These are phyloP conservation scores for Mormyrus lacerda DNA, from an alignment of 2,113 vertebrate genomes.

Conservation along the genomic window DNA sequence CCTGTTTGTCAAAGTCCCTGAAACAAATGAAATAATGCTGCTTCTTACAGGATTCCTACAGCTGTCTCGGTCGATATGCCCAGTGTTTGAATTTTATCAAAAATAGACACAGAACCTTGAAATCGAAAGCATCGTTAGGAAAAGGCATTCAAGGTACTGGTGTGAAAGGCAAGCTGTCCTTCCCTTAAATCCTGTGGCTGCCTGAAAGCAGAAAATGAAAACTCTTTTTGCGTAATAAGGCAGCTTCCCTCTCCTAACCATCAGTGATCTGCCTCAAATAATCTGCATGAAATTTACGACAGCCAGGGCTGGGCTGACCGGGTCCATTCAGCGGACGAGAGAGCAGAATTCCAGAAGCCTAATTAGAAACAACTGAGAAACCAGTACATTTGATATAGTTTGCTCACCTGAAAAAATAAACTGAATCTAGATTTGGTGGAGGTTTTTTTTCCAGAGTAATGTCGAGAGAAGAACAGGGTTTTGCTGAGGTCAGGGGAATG, in stretches of 20 bases:
- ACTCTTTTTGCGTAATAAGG: slow-evolving; percentile 58
- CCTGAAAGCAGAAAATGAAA: slow-evolving; percentile 48
- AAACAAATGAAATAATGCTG: not conserved
- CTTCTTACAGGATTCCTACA: not conserved
- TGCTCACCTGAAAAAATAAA: slow-evolving; percentile 97
- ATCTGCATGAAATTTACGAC: slow-evolving; percentile 43
- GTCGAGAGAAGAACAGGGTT: slow-evolving; percentile 64
- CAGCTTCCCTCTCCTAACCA: slow-evolving; percentile 50
- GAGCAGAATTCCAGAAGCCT: slow-evolving; percentile 74
- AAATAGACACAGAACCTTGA: not conserved
- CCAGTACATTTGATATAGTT: slow-evolving; percentile 74
- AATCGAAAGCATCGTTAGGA: not conserved
- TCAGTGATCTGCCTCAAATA: slow-evolving; percentile 19
- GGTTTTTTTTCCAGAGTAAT: slow-evolving; percentile 52
- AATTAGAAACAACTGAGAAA: slow-evolving; percentile 88
- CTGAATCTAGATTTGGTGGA: slow-evolving; percentile 52
- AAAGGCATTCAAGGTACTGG: slow-evolving; percentile 6
- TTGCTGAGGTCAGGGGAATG: slow-evolving; percentile 66
- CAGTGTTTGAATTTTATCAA: not conserved
- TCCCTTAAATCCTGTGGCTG: slow-evolving; percentile 45
- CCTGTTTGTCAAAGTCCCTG: not conserved
- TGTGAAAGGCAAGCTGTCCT: not conserved
- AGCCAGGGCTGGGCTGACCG: slow-evolving; percentile 67
- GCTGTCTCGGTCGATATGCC: not conserved
- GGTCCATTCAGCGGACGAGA: slow-evolving; percentile 50